Conservation (phyloP, 2,888 invertebrate species). For the Lithophane semibrunnea region DNA sequence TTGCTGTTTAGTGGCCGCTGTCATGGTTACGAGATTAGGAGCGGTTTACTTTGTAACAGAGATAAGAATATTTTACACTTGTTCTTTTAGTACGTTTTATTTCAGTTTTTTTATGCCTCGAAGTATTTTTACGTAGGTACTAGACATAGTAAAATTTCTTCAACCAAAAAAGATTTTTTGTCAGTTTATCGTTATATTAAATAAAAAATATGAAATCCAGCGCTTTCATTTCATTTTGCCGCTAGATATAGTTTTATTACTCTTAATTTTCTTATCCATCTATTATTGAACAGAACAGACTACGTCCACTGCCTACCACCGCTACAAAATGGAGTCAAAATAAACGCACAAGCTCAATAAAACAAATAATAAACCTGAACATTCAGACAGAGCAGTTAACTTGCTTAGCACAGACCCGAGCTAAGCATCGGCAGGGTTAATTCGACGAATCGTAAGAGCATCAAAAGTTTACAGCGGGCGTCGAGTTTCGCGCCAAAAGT, state of each 20-base stretch:
- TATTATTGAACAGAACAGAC: neutral
- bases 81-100: neutral
- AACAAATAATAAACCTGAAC: conserved; percentile 77
- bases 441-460: conserved; percentile 60
- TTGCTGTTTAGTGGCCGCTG: conserved; percentile 28
- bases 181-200: neutral
- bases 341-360: conserved; percentile 71
- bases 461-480: conserved; percentile 63
- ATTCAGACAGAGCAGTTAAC: conserved; percentile 75
- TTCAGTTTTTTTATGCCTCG: neutral
- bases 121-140: neutral
- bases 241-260: neutral
- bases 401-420: conserved; percentile 69
- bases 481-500: conserved; percentile 56
- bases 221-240: neutral
- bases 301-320: neutral
- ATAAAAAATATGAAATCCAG: neutral
- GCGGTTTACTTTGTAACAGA: conserved; percentile 6
- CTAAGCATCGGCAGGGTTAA: conserved; percentile 68
- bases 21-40: conserved; percentile 16
- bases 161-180: neutral
- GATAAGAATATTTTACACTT: conserved; percentile 19
- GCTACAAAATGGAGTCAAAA: conserved; percentile 59
- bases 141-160: neutral
- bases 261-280: neutral